Percentiles rank a stretch among this genome's conserved stretches.
Conservation (phyloP, 2,888 invertebrate genomes). For the Diarsia brunnea region DNA sequence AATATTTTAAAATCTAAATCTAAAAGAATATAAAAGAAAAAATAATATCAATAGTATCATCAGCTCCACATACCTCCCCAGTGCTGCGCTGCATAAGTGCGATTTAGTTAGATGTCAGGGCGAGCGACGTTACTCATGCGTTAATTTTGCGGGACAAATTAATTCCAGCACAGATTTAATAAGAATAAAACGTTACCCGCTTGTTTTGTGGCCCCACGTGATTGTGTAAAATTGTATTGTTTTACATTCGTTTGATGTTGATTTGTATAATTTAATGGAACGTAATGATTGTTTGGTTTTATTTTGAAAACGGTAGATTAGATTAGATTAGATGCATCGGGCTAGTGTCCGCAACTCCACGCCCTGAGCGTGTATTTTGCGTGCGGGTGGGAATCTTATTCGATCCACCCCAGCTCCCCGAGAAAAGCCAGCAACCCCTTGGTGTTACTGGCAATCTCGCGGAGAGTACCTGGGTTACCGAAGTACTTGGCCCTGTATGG, state of each 20-base stretch:
- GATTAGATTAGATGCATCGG: no score
- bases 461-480: no score
- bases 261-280: not conserved
- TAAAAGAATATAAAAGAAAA: no score
- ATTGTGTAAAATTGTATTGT: slow-evolving; percentile 15
- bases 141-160: slow-evolving; percentile 88
- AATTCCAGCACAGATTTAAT: slow-evolving; percentile 86
- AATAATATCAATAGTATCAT: no score
- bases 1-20: no score
- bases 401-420: no score
- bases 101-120: slow-evolving; percentile 88
- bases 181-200: slow-evolving; percentile 74
- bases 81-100: slow-evolving; percentile 81
- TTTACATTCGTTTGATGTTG: not conserved
- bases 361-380: no score
- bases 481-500: no score
- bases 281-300: not conserved
- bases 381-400: no score
- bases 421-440: no score
- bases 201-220: slow-evolving; percentile 36
- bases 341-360: no score
- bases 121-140: slow-evolving; percentile 87
- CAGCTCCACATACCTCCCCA: slow-evolving; percentile 70
- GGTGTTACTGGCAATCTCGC: no score
- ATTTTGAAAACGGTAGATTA: not conserved